A percentile compares a stretch with the other conserved stretches of the same genome.
phyloP scores from a whole-genome alignment of 1,140 invertebrate genomes.

The Drosophila pallidifrons region DNA sequence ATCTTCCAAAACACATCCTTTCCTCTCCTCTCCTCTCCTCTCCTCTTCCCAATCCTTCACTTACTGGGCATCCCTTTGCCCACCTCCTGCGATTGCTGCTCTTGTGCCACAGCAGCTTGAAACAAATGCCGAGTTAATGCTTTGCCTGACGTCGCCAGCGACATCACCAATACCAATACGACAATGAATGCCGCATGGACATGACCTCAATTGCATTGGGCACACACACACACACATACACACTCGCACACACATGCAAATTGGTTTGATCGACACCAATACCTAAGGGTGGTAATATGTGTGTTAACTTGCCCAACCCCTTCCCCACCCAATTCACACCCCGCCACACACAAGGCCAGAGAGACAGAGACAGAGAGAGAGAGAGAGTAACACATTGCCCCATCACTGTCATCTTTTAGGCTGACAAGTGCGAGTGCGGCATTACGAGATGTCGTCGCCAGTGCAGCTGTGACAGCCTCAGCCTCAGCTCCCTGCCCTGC shows the following conservation, averaged over 20 bases:
- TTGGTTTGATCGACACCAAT: constrained; percentile 81
- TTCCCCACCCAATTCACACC: neutral
- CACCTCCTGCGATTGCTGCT: neutral
- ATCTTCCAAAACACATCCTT: constrained; percentile 14
- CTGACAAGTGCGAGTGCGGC: constrained; percentile 76
- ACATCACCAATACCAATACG: constrained; percentile 43
- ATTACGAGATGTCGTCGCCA: constrained; percentile 73
- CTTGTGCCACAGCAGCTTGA: constrained; percentile 55
- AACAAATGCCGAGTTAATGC: constrained; percentile 79
- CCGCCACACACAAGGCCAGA: constrained; percentile 7
- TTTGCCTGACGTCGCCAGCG: constrained; percentile 63
- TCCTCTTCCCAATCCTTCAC: neutral
- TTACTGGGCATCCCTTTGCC: neutral
- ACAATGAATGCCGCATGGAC: constrained; percentile 83
- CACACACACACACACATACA: constrained; percentile 34
- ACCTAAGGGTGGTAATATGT: constrained; percentile 72
- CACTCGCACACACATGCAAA: constrained; percentile 39
- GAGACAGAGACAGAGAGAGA: too few species aligned
- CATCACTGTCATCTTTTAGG: constrained; percentile 81
- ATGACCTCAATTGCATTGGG: constrained; percentile 82
- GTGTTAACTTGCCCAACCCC: constrained; percentile 41
- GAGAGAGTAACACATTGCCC: constrained; percentile 61
- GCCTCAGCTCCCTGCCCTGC: constrained; percentile 1
- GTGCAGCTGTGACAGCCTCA: constrained; percentile 43
- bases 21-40: constrained; percentile 19